Conservation (phyloP, 2,888 invertebrate genomes). For the Thymelicus acteon region DNA sequence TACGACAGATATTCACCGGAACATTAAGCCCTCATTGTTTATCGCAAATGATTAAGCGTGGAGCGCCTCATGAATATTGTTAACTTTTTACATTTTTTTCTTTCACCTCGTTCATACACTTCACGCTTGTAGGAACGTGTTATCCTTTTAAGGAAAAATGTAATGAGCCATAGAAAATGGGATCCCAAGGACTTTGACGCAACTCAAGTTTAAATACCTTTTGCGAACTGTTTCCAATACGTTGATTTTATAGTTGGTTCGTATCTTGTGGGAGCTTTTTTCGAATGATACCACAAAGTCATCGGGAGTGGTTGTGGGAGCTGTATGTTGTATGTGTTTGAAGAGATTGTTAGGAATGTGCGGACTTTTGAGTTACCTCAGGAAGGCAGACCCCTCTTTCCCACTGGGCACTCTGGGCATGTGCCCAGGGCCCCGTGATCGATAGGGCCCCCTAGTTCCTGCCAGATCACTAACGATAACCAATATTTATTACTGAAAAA, state of each 20-base stretch:
- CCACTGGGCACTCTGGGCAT: too few species aligned
- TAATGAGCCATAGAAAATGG: conserved; percentile 68
- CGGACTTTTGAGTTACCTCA: too few species aligned
- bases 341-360: too few species aligned
- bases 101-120: conserved; percentile 43
- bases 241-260: conserved; percentile 29
- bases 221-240: conserved; percentile 21
- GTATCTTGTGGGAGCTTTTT: neutral
- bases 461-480: too few species aligned
- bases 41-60: conserved; percentile 18
- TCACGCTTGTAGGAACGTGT: conserved; percentile 67
- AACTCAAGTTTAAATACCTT: conserved; percentile 31
- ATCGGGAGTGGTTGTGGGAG: too few species aligned
- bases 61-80: conserved; percentile 25
- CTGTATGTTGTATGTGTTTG: too few species aligned
- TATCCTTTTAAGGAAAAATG: conserved; percentile 73
- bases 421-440: too few species aligned
- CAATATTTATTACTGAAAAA: too few species aligned
- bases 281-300: too few species aligned
- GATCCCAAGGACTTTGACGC: conserved; percentile 45
- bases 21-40: conserved; percentile 23
- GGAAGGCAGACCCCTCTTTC: too few species aligned
- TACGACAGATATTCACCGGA: conserved; percentile 12
- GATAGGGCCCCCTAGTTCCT: too few species aligned
- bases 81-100: conserved; percentile 56